Evolutionary conservation across 2,797 vertebrate species (phyloP).

Genomic region (Pseudochirops cupreus): DNA sequence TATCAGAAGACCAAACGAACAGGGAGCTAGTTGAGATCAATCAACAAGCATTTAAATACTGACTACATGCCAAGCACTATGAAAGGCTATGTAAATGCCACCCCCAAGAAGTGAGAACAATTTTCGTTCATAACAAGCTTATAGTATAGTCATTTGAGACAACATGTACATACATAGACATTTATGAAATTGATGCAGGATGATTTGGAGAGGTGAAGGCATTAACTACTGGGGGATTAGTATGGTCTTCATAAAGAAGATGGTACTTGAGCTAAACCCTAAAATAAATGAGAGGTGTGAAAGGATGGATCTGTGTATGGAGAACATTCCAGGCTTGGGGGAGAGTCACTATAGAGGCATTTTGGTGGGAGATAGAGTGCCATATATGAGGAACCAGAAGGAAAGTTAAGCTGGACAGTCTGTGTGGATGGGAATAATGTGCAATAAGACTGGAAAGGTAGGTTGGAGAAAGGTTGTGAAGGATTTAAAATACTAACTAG

Average conservation of each 20-base stretch:
- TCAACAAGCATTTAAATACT: neutral
- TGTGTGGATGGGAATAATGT: neutral
- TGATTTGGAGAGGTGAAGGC: neutral
- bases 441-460: neutral
- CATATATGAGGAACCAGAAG: neutral
- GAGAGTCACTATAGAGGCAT: neutral
- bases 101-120: neutral
- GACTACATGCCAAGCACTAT: neutral
- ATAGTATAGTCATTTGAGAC: neutral
- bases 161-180: neutral
- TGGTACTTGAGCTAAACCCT: neutral
- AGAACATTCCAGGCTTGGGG: neutral
- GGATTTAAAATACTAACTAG: neutral
- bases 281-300: neutral
- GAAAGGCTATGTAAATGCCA: neutral
- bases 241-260: neutral
- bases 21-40: neutral
- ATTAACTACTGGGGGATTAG: neutral
- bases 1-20: neutral
- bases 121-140: neutral
- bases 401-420: neutral
- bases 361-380: neutral
- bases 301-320: neutral
- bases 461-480: neutral
- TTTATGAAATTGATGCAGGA: neutral